phyloP scores from a whole-genome alignment of 2,797 vertebrate genomes.

The Rhynchotus rufescens region DNA sequence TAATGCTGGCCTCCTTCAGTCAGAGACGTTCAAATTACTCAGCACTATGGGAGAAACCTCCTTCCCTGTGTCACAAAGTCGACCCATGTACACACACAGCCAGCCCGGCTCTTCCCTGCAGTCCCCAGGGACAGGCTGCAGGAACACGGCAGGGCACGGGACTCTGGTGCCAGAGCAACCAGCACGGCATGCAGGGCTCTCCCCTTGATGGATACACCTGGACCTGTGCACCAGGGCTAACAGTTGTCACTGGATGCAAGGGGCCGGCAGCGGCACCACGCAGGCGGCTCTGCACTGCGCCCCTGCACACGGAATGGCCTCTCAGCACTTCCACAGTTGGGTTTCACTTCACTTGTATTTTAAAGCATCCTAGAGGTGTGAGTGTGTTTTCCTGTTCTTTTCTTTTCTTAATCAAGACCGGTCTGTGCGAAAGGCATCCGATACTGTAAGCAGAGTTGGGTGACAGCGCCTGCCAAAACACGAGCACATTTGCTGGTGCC shows the following conservation, averaged over 20 bases:
- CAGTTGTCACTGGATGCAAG: constrained; percentile 7
- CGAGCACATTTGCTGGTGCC: accelerated
- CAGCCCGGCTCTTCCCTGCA: not conserved
- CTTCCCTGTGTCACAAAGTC: constrained; percentile 7
- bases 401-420: not conserved
- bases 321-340: not conserved
- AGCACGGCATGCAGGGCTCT: not conserved
- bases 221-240: not conserved
- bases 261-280: no score
- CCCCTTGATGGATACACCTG: constrained; percentile 41
- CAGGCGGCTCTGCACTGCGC: not conserved
- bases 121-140: not conserved
- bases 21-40: constrained; percentile 48
- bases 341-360: not conserved
- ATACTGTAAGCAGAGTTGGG: not conserved
- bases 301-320: not conserved
- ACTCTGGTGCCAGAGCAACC: constrained; percentile 46
- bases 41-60: constrained; percentile 26
- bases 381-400: not conserved
- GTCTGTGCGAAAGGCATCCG: not conserved
- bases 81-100: constrained; percentile 5
- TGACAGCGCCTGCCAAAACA: not conserved
- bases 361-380: not conserved
- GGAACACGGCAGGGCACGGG: not conserved
- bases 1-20: constrained; percentile 52